Evolutionary conservation across 2,888 invertebrate species (phyloP).

Genomic region (Meiosimyza platycephala): DNA sequence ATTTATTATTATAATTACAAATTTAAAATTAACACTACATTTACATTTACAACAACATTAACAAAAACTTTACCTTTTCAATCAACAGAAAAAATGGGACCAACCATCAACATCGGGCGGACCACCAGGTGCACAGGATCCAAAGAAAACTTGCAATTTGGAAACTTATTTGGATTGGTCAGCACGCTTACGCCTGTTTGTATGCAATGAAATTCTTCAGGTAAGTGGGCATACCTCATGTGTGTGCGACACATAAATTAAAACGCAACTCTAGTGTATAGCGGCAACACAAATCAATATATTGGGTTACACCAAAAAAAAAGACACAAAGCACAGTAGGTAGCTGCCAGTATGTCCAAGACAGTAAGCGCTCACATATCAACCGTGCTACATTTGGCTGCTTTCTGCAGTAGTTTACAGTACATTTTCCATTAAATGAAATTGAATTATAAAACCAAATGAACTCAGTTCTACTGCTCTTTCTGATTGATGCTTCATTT

Average conservation of each 20-base stretch:
- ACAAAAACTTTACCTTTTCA: not conserved
- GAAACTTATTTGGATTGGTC: conserved; percentile 67
- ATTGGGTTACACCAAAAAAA: too few relatives aligned
- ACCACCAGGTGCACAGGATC: conserved; percentile 62
- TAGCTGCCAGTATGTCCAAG: not conserved
- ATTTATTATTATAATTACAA: too few relatives aligned
- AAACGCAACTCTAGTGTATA: not conserved
- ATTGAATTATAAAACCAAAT: conserved; percentile 31
- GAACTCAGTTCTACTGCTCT: not conserved
- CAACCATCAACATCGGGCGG: conserved; percentile 62
- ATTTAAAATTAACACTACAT: too few relatives aligned
- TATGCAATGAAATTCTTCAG: conserved; percentile 67
- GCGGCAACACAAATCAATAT: not conserved
- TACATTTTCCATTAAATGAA: conserved; percentile 6
- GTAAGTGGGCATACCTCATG: conserved; percentile 52
- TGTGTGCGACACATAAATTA: not conserved
- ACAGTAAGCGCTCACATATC: not conserved
- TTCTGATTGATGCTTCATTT: not conserved
- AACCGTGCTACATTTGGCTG: not conserved
- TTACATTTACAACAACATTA: too few relatives aligned
- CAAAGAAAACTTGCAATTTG: conserved; percentile 67
- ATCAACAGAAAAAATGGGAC: conserved; percentile 60
- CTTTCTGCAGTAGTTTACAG: not conserved
- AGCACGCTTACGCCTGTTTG: conserved; percentile 65
- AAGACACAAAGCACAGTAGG: not conserved